Base-by-base conservation (phyloP, 2,888 invertebrate species). In the Thecocarcelia acutangulata region DNA sequence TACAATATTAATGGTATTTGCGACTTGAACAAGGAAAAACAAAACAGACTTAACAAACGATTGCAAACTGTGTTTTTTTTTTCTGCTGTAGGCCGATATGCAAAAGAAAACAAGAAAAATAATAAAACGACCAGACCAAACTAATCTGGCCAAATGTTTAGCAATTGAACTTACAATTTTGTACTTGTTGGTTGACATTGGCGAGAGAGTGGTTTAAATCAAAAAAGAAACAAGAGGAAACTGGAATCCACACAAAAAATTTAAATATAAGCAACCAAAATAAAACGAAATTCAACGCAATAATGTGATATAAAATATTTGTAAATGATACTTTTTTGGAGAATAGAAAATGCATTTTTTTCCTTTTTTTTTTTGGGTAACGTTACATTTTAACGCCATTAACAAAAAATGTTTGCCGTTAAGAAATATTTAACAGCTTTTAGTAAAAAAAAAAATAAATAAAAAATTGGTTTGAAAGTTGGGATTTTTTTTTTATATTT, bases 181-280 rank as follows among this genome's bases (percentile, higher is more conserved):
- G 48, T 19, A 74, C 64, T 50, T 64, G 46, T 48, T 66, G 50
- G 40, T 50, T 42, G 58, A 50, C 66, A 75, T 24, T 75, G 50
- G 19, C 42, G 13, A 28, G 12, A 40, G 17, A 42, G 19, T 40
- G 3, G n/a, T 24, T 11, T 48, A 54, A 24, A n/a, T 12, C 15
- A 11, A 12, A 19, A 13, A 19, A 56, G 24, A 19, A 8, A 42
- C 3, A 64, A 5, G 12, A 9, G 13, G 37, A 72, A 74, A 66
- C 58, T 58, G 46, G 64, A 58, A 17, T 6, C 15, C n/a, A 3
- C 13, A 40, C 28, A 44, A 17, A 50, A 17, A 28, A 42, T 73
- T 46, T 44, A 28, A 56, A 74, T 56, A 42, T 19, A 3, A 40
- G 28, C 9, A 44, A 13, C 3, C 15, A 44, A 33, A 64, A 48